phyloP scores from a whole-genome alignment of 2,113 vertebrate genomes.

The Odocoileus virginianus region DNA sequence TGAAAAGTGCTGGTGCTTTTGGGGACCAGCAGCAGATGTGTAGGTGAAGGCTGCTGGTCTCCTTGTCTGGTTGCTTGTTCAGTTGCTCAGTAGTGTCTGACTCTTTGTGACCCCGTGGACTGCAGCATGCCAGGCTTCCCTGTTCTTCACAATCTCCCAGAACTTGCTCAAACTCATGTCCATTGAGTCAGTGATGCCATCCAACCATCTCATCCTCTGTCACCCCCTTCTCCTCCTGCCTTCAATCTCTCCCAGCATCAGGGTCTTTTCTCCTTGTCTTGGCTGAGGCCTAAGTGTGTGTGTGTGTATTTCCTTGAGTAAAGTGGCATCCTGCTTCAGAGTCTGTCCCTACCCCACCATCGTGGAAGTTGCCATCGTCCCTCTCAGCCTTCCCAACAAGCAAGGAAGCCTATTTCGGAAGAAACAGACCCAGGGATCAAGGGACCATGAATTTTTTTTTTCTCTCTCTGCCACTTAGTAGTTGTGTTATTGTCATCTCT shows the following conservation, averaged over 20 bases:
- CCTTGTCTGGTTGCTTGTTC: background rate
- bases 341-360: background rate
- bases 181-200: background rate
- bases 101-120: background rate
- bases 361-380: background rate
- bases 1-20: background rate
- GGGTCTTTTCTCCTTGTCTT: background rate
- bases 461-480: slow-evolving; percentile 66
- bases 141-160: background rate
- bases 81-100: background rate
- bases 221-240: background rate
- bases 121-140: background rate
- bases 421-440: slow-evolving; percentile 60
- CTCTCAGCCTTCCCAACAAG: background rate
- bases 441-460: slow-evolving; percentile 61
- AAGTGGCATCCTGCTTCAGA: background rate
- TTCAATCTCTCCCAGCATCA: background rate
- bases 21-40: background rate
- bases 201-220: background rate
- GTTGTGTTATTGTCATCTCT: slow-evolving; percentile 46
- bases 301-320: background rate
- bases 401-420: slow-evolving; percentile 42
- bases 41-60: background rate
- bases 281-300: too few species aligned
- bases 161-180: background rate